Base-by-base conservation (phyloP, 2,888 invertebrate genomes). In the Prostheceraeus crozeri region DNA sequence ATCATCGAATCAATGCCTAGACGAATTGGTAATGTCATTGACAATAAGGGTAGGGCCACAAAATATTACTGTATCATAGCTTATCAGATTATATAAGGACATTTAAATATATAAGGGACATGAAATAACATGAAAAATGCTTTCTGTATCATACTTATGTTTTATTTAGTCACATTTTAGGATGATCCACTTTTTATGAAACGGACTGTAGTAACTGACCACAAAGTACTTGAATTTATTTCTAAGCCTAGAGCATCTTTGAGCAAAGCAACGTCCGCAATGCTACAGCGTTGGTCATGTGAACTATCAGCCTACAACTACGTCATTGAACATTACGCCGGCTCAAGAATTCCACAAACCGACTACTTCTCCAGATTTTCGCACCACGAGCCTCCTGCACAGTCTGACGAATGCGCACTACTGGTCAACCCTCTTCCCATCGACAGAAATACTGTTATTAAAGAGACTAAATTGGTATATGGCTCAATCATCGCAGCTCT, bases 401-500 rank as follows among this genome's bases (percentile, higher is more conserved):
- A 40, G 14, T 14, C n/a, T 14, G 6, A 19, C 19, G 21, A 14
- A n/a, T 40, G 14, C 21, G 45, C 14, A 19, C 25, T 48, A 30
- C 4, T 48, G 48, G 48, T 48, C 48, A 48, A 48, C 28, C 48
- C 48, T 19, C 14, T 21, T 40, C 16, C 25, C n/a, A 48, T 48
- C 19, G 23, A 48, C 25, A 6, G 48, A 21, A 48, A 48, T 48
- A 25, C 28, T 4, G 27, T 40, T 48, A 25, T 16, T 28, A 25
- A 30, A 48, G 16, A 21, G 28, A 4, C 16, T 19, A 48, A 6
- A 30, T 25, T 48, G 16, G 48, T 8, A 23, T 48, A 48, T 21
- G 48, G 19, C 25, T 21, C 48, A 21, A 21, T 48, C 6, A 25
- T 6, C 10, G 48, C 48, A 28, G 16, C 27, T 14, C 48, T 48